Evolutionary conservation across 2,888 invertebrate genomes (phyloP), one percentile per base, ranked within the genome.

Genomic region (Epinotia nisella): DNA sequence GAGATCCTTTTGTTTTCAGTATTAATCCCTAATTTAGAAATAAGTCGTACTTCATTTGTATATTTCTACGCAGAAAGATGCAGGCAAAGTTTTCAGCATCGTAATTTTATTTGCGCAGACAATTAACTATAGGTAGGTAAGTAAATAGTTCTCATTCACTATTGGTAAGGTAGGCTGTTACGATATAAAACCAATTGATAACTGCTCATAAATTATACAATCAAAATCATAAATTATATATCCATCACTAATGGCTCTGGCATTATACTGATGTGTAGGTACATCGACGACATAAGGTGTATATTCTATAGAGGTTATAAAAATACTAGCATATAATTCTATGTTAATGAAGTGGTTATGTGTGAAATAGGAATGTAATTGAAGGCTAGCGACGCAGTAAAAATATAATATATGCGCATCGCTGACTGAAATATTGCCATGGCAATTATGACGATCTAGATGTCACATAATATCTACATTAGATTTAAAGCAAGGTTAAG

Each of bases 371-470:
- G 55, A 66, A 55, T 65, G 64, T n/a, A 39, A 5, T 39, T 19
- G 35, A n/a, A 49, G n/a, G 19, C 35, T 65, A 4, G 29, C 17
- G 19, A 15, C 55, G 19, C 53, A 35, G 55, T 65, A 41, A 65
- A 65, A 65, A 39, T 53, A 17, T 53, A 65, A 65, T 65, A 19
- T 55, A 65, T 65, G 65, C 39, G 19, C 53, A 65, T 65, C 17
- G 65, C 39, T 10, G 53, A 21, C 21, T 61, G 39, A 65, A 21
- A 35, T 65, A 65, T 39, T 19, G 17, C 10, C 53, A 53, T 53
- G 35, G 19, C 53, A 65, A 65, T 65, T 53, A 49, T 62, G 24
- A 62, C n/a, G 21, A 62, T 62, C 39, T 17, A 59, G 35, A 3
- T 39, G 59, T 17, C 35, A 17, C 19, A 17, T 9, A 29, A 45